Base-by-base conservation (phyloP, 2,888 invertebrate genomes). In the Galeopsomyia nigrocyanea region DNA sequence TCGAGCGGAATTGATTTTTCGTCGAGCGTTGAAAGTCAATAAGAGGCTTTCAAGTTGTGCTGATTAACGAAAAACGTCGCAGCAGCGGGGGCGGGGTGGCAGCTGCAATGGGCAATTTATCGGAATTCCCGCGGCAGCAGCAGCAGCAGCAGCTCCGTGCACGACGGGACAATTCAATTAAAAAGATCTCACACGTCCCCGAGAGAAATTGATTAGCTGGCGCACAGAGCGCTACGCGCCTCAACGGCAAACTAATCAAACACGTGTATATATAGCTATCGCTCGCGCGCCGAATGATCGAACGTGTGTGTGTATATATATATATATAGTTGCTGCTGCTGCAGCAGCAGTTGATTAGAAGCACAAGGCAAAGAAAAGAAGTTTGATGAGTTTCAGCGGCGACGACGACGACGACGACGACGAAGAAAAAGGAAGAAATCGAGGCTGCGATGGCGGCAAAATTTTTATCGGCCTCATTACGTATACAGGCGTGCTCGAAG, bases 391-490 rank as follows among this genome's bases (percentile, higher is more conserved):
- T 53, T 19, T 53, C 9, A 17, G 17, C 53, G 9, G 17, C n/a
- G 19, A 17, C 26, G 17, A 19, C 6, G 13, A 21, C 0, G 17
- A 17, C 6, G 13, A 21, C 5, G 53, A 53, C 6, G 19, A n/a
- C 3, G 17, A 17, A 21, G 9, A 39, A 39, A 10, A 10, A 39
- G 39, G 1, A 39, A 10, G 39, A 39, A 56, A 39, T 58, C 49
- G 57, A 50, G 31, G 50, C 67, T 16, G 26, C n/a, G n/a, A 31
- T 31, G 13, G 10, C 39, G 39, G 39, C 39, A 10, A 17, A 62
- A 58, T 68, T 68, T 55, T 56, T 56, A 55, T 63, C 56, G 17
- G 6, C 7, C 51, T 63, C 31, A 31, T 69, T 69, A 50, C 50
- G 31, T 19, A 26, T 19, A 39, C 46, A 7, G 1, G 5, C 46